Conservation (phyloP, 1,140 invertebrate species). For the Magallana angulata region DNA sequence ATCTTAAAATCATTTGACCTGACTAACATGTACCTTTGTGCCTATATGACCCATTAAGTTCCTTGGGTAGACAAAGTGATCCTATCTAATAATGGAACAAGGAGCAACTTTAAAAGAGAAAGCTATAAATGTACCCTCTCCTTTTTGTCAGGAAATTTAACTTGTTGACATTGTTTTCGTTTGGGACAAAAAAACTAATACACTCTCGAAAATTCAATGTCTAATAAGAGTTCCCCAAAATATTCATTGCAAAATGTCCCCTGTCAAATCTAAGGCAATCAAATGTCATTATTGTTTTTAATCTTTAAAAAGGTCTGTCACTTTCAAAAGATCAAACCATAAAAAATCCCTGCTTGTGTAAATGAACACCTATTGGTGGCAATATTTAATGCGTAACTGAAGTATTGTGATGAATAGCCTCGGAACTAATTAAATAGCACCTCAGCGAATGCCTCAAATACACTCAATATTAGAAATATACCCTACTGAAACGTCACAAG, state of each 20-base stretch:
- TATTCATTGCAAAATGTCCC: background rate
- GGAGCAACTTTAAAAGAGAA: background rate
- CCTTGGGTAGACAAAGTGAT: background rate
- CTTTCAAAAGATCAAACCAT: background rate
- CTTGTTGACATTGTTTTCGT: too few species aligned
- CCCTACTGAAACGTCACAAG: background rate
- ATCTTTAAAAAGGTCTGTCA: background rate
- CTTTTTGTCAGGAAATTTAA: too few species aligned
- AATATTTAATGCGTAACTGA: background rate
- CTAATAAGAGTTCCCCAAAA: too few species aligned
- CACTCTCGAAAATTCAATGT: too few species aligned
- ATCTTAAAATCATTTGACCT: conserved; percentile 17
- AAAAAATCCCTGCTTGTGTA: background rate
- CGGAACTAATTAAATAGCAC: background rate
- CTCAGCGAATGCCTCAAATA: background rate
- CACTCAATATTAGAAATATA: background rate
- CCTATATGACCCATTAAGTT: background rate
- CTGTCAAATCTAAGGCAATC: background rate
- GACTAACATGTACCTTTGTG: background rate
- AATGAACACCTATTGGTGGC: background rate
- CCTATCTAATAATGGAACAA: conserved; percentile 19
- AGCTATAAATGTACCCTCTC: background rate
- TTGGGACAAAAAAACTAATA: too few species aligned
- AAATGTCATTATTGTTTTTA: background rate
- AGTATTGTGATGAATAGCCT: background rate